Evolutionary conservation across 2,113 vertebrate species (phyloP).

Genomic region (Maccullochella peelii): DNA sequence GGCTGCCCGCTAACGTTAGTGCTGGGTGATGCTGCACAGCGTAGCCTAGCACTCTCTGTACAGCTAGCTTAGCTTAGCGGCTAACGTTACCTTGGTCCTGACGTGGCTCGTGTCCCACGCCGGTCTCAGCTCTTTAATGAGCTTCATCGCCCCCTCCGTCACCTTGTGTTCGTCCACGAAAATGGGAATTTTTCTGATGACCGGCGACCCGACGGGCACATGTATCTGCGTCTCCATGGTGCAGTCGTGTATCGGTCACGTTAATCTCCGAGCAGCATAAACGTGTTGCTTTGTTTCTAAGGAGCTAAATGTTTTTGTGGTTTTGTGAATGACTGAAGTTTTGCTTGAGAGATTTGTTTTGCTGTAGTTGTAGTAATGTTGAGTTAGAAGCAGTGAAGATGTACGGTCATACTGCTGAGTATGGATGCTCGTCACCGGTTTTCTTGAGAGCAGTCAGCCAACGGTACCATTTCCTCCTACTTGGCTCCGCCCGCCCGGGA

Average conservation of each 20-base stretch:
- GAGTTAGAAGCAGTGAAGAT: neutral
- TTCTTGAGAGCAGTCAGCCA: slow-evolving; percentile 50
- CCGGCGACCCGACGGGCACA: slow-evolving; percentile 83
- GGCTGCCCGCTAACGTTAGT: neutral
- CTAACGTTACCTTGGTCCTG: slow-evolving; percentile 89
- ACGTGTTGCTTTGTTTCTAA: neutral
- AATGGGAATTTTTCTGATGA: slow-evolving; percentile 87
- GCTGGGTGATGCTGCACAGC: slow-evolving; percentile 48
- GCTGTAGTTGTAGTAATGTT: neutral
- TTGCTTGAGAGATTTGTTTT: neutral
- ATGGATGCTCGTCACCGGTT: slow-evolving; percentile 59
- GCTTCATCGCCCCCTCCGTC: slow-evolving; percentile 89
- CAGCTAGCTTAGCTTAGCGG: slow-evolving; percentile 54
- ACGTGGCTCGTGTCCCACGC: slow-evolving; percentile 87
- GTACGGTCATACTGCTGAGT: slow-evolving; percentile 37
- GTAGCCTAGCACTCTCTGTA: slow-evolving; percentile 29
- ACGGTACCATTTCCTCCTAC: slow-evolving; percentile 61
- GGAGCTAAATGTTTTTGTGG: neutral
- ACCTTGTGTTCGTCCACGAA: slow-evolving; percentile 92
- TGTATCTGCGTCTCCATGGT: slow-evolving; percentile 86
- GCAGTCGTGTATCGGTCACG: slow-evolving; percentile 40
- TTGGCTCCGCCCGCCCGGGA: slow-evolving; percentile 75
- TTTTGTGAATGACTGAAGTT: neutral
- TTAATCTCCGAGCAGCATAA: slow-evolving; percentile 54
- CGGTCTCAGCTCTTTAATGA: slow-evolving; percentile 92